Evolutionary conservation across 2,113 vertebrate species (phyloP), one percentile per base, ranked within the genome.

Genomic region (Zootoca vivipara): DNA sequence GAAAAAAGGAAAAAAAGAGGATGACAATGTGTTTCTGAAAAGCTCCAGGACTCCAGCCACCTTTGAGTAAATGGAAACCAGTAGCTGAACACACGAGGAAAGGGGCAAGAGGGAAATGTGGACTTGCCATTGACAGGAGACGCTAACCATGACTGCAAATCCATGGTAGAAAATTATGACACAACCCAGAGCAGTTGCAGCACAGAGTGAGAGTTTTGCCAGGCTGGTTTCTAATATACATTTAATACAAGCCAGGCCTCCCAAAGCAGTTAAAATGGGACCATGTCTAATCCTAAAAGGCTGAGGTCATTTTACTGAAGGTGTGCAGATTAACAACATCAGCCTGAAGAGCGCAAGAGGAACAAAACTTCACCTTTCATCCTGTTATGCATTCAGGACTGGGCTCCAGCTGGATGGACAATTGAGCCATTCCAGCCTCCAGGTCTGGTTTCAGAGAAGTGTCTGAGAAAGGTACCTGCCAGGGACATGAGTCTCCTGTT

Each of bases 11-110:
- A 83, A 42, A 64, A 4, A 42, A 85, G 30, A 16, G 28, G 26
- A 80, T 70, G 62, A 86, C 26, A 26, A 65, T 20, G 72, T 52
- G 81, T 83, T 83, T 78, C 62, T 88, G 80, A 88, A 82, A 88
- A 13, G 26, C 30, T 38, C 58, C 72, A 69, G 80, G n/a, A 8
- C 33, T 67, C n/a, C 81, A 69, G 9, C 10, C 15, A 78, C 87
- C 40, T n/a, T 69, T 28, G n/a, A 83, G 24, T 40, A 83, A 88
- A 83, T 83, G 40, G 38, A 83, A 88, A 67, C 62, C 73, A 83
- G 58, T 83, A 88, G 40, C 58, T 56, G 22, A 64, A 24, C 64
- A 75, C 62, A 77, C 33, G 12, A 56, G 73, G 15, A 77, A 52
- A 52, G 20, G n/a, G 26, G 10, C 13, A 52, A 64, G 38, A 2